Conservation (phyloP, 1,140 invertebrate genomes). For the Acromyrmex echinatior region DNA sequence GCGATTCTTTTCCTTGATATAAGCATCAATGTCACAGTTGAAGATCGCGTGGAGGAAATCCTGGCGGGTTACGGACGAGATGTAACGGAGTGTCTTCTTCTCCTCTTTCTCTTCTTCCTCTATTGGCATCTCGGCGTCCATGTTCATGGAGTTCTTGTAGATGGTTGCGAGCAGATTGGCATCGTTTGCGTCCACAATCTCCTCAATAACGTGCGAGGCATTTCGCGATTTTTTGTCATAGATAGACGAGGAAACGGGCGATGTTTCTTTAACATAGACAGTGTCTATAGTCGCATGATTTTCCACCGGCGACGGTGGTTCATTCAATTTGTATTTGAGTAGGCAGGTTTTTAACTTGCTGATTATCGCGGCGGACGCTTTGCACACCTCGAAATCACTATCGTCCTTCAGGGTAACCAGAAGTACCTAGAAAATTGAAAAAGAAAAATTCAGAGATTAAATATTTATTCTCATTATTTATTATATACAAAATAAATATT, state of each 20-base stretch:
- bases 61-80: constrained; percentile 85
- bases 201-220: constrained; percentile 81
- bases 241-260: constrained; percentile 60
- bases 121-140: constrained; percentile 75
- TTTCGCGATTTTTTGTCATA: constrained; percentile 59
- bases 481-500: background rate
- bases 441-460: constrained; percentile 27
- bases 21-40: constrained; percentile 86
- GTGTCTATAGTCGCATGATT: constrained; percentile 80
- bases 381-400: constrained; percentile 90
- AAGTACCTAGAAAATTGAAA: constrained; percentile 84
- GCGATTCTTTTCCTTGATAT: constrained; percentile 87
- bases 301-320: constrained; percentile 76
- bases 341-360: constrained; percentile 88
- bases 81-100: constrained; percentile 82
- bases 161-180: constrained; percentile 88
- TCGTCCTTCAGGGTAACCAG: constrained; percentile 90
- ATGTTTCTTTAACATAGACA: constrained; percentile 75
- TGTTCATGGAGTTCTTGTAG: constrained; percentile 86
- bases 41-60: constrained; percentile 87
- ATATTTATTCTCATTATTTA: background rate
- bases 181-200: constrained; percentile 86
- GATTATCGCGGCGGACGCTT: constrained; percentile 88
- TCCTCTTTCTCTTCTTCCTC: constrained; percentile 74
- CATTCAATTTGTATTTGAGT: constrained; percentile 87